Evolutionary conservation across 2,888 invertebrate species (phyloP).

Genomic region (Polylopha cassiicola): DNA sequence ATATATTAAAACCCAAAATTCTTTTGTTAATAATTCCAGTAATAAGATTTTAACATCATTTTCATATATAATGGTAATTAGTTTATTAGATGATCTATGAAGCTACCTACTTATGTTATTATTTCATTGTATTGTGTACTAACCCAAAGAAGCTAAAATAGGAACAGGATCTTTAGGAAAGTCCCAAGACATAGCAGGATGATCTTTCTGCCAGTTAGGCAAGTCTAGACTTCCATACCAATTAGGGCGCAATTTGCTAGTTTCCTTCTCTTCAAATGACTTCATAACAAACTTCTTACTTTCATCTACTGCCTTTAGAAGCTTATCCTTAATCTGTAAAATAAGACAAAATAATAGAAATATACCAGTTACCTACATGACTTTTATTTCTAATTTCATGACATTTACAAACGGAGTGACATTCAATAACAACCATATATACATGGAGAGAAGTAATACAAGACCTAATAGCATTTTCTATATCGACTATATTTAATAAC

Average conservation of each 20-base stretch:
- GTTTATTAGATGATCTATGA: too few relatives aligned
- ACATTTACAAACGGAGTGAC: too few relatives aligned
- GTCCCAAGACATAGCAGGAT: constrained; percentile 72
- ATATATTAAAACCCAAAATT: too few relatives aligned
- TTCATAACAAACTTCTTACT: constrained; percentile 70
- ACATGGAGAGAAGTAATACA: too few relatives aligned
- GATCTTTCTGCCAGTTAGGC: constrained; percentile 69
- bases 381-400: too few relatives aligned
- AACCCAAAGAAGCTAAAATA: constrained; percentile 59
- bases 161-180: constrained; percentile 66
- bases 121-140: constrained; percentile 16
- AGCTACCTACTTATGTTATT: not conserved
- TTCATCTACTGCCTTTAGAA: constrained; percentile 72
- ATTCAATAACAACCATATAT: too few relatives aligned
- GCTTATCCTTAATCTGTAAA: constrained; percentile 68
- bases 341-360: constrained; percentile 8
- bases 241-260: constrained; percentile 52
- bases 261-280: constrained; percentile 68
- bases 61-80: not conserved
- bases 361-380: too few relatives aligned
- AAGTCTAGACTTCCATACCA: constrained; percentile 65
- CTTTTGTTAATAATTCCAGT: too few relatives aligned
- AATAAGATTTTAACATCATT: not conserved
- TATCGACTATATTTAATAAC: not conserved
- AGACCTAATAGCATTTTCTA: not conserved